Evolutionary conservation across 2,113 vertebrate species (phyloP).

Genomic region (Vulpes ferrilata): DNA sequence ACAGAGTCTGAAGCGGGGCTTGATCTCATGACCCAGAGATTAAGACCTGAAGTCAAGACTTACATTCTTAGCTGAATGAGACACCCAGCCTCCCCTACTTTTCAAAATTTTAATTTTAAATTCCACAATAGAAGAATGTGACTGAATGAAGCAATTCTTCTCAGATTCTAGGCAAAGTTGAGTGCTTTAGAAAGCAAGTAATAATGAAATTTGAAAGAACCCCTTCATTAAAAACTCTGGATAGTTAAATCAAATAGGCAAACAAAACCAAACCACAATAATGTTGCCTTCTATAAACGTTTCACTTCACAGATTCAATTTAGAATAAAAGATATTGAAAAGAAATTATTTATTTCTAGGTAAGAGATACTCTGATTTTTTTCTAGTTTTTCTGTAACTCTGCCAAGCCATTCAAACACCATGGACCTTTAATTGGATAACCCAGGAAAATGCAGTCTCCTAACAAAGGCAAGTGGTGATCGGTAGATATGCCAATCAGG

Average conservation of each 20-base stretch:
- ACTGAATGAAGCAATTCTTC: not conserved
- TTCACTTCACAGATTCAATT: not conserved
- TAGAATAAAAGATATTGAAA: not conserved
- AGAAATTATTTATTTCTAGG: slow-evolving; percentile 11
- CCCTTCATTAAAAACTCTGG: not conserved
- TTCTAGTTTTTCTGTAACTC: not conserved
- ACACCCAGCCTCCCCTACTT: not conserved
- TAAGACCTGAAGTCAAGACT: not conserved
- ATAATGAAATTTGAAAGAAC: not conserved
- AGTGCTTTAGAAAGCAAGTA: not conserved
- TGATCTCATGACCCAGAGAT: not conserved
- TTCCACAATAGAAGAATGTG: not conserved
- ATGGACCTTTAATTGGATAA: not conserved
- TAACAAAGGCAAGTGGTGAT: not conserved
- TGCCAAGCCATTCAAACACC: not conserved
- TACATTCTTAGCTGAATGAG: not conserved
- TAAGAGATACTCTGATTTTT: slow-evolving; percentile 4
- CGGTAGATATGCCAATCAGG: not conserved
- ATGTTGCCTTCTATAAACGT: not conserved
- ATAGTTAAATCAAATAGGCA: not conserved
- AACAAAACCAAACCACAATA: not conserved
- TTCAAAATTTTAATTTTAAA: not conserved
- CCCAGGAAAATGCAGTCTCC: not conserved
- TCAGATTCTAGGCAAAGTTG: not conserved
- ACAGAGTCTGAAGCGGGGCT: not conserved